These are phyloP conservation scores for Gymnosoma rotundatum DNA, from an alignment of 2,888 invertebrate species.

Conservation along the genomic window DNA sequence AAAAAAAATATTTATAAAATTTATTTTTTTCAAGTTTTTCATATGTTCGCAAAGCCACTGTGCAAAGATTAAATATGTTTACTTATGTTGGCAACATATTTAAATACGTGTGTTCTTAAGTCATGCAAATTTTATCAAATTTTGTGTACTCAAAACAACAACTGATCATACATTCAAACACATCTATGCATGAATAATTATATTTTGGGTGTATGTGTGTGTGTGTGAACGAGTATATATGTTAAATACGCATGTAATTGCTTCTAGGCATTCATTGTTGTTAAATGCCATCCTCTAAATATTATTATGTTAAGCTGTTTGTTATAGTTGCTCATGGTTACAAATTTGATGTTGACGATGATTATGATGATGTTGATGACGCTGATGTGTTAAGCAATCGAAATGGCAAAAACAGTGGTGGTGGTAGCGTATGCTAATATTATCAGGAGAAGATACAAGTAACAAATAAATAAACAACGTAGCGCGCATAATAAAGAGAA, in stretches of 20 bases:
- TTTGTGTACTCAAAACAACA: conserved; percentile 15
- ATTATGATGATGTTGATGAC: conserved; percentile 24
- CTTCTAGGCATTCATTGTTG: conserved; percentile 57
- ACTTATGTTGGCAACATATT: conserved; percentile 28
- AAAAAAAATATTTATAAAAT: too few relatives aligned
- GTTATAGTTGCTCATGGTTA: conserved; percentile 54
- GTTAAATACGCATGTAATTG: conserved; percentile 64
- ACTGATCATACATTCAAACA: neutral
- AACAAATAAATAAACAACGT: too few relatives aligned
- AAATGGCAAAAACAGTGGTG: conserved; percentile 5
- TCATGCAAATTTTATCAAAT: conserved; percentile 28
- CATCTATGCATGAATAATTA: neutral
- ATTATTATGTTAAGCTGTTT: conserved; percentile 61
- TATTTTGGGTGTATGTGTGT: neutral
- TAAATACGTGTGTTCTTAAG: neutral
- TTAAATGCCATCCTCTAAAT: conserved; percentile 63
- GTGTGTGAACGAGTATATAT: neutral
- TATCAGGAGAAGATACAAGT: conserved; percentile 32
- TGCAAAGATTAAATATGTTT: conserved; percentile 10
- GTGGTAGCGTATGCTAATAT: conserved; percentile 50
- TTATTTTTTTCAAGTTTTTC: too few relatives aligned
- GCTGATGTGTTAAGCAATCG: neutral
- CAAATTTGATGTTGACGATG: conserved; percentile 33
- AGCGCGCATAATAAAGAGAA: too few relatives aligned
- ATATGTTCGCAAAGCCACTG: conserved; percentile 13